Base-by-base conservation (phyloP, 2,888 invertebrate genomes). In the Drosophila prolongata region DNA sequence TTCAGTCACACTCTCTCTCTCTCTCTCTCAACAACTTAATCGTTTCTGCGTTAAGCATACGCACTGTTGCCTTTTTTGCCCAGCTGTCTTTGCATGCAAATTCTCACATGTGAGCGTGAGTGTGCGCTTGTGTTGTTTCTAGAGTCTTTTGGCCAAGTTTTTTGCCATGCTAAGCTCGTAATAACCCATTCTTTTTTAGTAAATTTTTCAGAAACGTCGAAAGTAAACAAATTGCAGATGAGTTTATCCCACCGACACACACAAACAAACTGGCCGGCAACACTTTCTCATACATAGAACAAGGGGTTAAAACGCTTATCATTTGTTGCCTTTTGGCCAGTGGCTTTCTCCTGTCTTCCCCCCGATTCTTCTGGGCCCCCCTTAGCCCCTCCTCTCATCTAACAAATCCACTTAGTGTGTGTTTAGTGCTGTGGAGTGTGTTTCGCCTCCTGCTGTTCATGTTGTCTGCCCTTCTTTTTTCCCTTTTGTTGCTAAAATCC, bases 201-300 rank as follows among this genome's bases (percentile, higher is more conserved):
- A 78, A 78, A 86, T 80, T 79, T 80, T 80, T 73, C 70, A 78
- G 82, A 65, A 86, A 80, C 79, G 87, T 87, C 87, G 87, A 87
- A 87, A 86, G 87, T 84, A 87, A 87, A 87, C 87, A 87, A 87
- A 87, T 87, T 87, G 87, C 87, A 86, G 79, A 75, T 56, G 84
- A 82, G 82, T 80, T 86, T 83, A 86, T 84, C 76, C 79, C 68
- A 53, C 59, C 70, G 53, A 66, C 54, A 55, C 40, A 55, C 40
- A 67, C 35, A 47, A 47, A 34, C 34, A 47, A 47, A 47, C 47
- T 14, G 30, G 34, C 46, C 2, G 27, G 27, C 46, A 50, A 46
- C 65, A 42, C 37, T 37, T 30, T 13, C 50, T 30, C 44, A 43
- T 34, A 24, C 44, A 54, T 14, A 44, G 24, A 62, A 62, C 62